These are phyloP conservation scores for Papilio dardanus DNA, from an alignment of 1,140 invertebrate genomes.

Conservation along the genomic window DNA sequence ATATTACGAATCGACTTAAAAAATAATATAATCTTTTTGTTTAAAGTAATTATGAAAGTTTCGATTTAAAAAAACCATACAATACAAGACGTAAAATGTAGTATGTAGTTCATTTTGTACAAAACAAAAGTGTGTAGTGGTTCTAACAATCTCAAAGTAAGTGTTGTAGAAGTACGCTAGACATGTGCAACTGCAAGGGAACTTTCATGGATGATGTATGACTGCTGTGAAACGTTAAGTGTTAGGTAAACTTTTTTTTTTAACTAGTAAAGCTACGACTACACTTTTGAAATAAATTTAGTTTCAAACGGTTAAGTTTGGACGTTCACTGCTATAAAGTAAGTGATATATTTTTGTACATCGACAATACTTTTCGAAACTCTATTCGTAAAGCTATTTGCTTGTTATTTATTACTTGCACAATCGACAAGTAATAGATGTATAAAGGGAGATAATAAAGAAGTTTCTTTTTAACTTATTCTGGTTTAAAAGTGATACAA, in stretches of 20 bases:
- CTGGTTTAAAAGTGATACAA: too few species aligned
- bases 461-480: not conserved
- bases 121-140: not conserved
- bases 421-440: not conserved
- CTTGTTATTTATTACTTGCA: slow-evolving; percentile 7
- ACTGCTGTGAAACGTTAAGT: slow-evolving; percentile 3
- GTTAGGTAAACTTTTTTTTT: slow-evolving; percentile 14
- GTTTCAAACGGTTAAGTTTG: slow-evolving; percentile 18
- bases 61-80: not conserved
- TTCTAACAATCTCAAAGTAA: slow-evolving; percentile 23
- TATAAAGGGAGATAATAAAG: not conserved
- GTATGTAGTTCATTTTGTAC: not conserved
- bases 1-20: too few species aligned
- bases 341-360: not conserved
- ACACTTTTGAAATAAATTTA: slow-evolving; percentile 3
- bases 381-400: not conserved
- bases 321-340: slow-evolving; percentile 6
- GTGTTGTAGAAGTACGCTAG: not conserved
- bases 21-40: too few species aligned
- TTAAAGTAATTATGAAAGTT: too few species aligned
- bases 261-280: not conserved
- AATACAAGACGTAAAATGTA: not conserved
- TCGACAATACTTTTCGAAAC: slow-evolving; percentile 12
- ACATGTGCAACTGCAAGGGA: not conserved
- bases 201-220: not conserved